Evolutionary conservation across 2,797 vertebrate species (phyloP), one percentile per base, ranked within the genome.

Genomic region (Galagoides demidoff): DNA sequence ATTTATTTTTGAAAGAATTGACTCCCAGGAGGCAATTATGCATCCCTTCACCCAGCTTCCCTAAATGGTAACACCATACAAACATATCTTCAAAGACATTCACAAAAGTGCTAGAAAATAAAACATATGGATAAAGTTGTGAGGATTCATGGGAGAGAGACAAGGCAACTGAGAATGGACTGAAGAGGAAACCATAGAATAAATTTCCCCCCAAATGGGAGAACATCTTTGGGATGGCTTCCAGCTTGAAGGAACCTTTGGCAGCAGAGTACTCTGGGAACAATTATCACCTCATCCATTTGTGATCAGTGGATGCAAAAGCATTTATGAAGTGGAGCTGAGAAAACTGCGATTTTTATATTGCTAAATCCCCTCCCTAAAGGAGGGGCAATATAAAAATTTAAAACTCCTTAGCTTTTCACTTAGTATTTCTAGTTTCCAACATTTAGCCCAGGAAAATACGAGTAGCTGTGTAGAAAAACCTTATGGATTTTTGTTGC

Each of bases 341-440:
- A 81, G 49, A 61, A 68, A 86, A 92, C 37, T n/a, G 64, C 55
- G 43, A 57, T 16, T 52, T 52, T 52, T 52, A 52, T 16, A 52
- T 17, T 17, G 49, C 49, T 52, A 52, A 5, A 52, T 49, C 14
- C 49, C 49, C 49, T 49, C 49, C 49, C 49, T 49, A 45, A 45
- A 45, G 76, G n/a, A 63, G 25, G n/a, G 7, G 37, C 45, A 52
- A 55, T n/a, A 95, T 64, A 34, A 57, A 86, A 73, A 52, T 73
- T 78, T 70, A 70, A 82, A 89, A 52, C 22, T 52, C 63, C 19
- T 78, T 89, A 84, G 19, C 19, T 7, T 71, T 92, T 86, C 17
- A 61, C 13, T 25, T 49, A 37, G 37, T 34, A n/a, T 57, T 86
- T 92, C n/a, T 78, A n/a, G 23, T 93, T 90, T 93, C 86, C 63